Percentiles rank a stretch among this genome's conserved stretches.
Evolutionary conservation across 2,888 invertebrate species (phyloP).

Genomic region (Trimorus sp.): DNA sequence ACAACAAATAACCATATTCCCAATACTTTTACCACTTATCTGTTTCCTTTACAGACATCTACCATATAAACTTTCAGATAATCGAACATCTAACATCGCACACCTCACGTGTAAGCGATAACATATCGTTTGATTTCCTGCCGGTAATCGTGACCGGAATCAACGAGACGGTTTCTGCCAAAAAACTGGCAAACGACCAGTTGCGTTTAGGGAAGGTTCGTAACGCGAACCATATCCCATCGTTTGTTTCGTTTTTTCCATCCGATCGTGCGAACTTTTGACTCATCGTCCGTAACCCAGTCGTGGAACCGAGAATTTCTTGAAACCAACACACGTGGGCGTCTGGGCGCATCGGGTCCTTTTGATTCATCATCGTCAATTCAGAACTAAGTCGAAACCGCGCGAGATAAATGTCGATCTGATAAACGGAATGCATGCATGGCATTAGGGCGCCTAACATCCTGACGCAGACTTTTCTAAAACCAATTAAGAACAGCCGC

Average conservation of each 20-base stretch:
- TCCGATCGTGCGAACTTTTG: conserved; percentile 70
- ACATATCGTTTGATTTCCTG: conserved; percentile 37
- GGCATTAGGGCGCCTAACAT: conserved; percentile 28
- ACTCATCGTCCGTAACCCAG: conserved; percentile 67
- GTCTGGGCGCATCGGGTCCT: conserved; percentile 34
- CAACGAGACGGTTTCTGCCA: conserved; percentile 10
- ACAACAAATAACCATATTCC: too few relatives aligned
- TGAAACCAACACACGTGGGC: conserved; percentile 58
- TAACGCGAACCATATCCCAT: conserved; percentile 71
- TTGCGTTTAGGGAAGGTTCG: conserved; percentile 70
- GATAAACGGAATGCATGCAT: conserved; percentile 41
- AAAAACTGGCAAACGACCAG: conserved; percentile 41
- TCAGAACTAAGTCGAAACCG: conserved; percentile 40
- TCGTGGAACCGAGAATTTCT: conserved; percentile 68
- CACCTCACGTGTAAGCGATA: conserved; percentile 37
- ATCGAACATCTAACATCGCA: conserved; percentile 1
- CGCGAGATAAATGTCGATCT: conserved; percentile 34
- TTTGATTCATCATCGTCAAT: conserved; percentile 57
- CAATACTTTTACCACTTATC: too few relatives aligned
- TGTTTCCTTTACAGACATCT: not conserved
- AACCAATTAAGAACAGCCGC: conserved; percentile 29
- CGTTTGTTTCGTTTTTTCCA: conserved; percentile 69
- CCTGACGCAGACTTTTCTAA: conserved; percentile 24
- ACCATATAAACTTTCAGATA: conserved; percentile 1
- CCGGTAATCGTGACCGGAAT: conserved; percentile 29